Evolutionary conservation across 2,113 vertebrate genomes (phyloP), one percentile per base, ranked within the genome.

Genomic region (Mandrillus leucophaeus): DNA sequence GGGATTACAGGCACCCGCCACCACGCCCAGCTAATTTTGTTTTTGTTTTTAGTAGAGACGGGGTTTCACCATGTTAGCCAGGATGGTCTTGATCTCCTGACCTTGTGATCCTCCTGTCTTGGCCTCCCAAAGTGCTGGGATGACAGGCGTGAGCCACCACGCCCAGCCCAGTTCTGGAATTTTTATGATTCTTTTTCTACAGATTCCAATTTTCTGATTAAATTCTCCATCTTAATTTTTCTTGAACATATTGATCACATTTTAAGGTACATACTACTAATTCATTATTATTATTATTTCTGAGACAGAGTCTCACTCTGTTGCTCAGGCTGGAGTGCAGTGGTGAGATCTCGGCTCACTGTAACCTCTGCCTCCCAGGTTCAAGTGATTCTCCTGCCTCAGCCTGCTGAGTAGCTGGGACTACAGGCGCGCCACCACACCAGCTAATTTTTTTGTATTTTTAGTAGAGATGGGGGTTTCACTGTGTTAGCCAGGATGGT

Each of bases 51-150:
- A 48, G 48, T 48, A 48, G 22, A 59, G 22, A 59, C 0, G 9
- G 0, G 57, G 57, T 59, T 59, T 59, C 22, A 25, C 22, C 0
- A 0, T 59, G 22, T 25, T 10, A 9, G 57, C 9, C 57, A 59
- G 57, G 9, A 8, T 59, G 22, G 3, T 59, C 57, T 59, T 0
- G 3, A 59, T 10, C 57, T 59, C 22, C 57, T 25, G 57, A 59
- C 22, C 22, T 59, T 9, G 57, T 59, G 3, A 59, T 59, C 57
- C 57, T 1, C 57, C 8, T 1, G 8, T 0, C 57, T 59, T 0
- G 3, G 57, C 57, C 8, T 59, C 57, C 57, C 57, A 59, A 59
- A 59, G 57, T 57, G 55, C 55, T 57, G 7, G 55, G 55, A 57
- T 57, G 7, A 57, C 55, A 57, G 55, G 55, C 6, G 0, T 22